Evolutionary conservation across 1,140 invertebrate species (phyloP).

Genomic region (Drosophila suzukii): DNA sequence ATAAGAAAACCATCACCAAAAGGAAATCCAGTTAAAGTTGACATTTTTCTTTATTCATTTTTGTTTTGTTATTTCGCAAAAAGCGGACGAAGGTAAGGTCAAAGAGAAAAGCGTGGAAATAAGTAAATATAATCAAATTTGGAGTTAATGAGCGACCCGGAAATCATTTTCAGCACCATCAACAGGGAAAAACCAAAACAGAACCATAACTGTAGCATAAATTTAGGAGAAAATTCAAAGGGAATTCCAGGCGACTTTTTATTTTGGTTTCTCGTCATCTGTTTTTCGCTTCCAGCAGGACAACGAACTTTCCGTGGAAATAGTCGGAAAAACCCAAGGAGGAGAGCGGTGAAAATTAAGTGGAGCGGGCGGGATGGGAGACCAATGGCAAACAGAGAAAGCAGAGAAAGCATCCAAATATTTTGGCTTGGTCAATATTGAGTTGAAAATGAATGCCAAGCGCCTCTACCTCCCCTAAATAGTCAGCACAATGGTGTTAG

Average conservation of each 20-base stretch:
- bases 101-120: conserved; percentile 11
- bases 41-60: not conserved
- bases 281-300: conserved; percentile 18
- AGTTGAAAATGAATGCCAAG: conserved; percentile 47
- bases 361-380: not conserved
- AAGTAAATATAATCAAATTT: conserved; percentile 74
- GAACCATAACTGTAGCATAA: conserved; percentile 32
- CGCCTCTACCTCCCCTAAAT: conserved; percentile 21
- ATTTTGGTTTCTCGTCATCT: conserved; percentile 13
- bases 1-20: not conserved
- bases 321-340: conserved; percentile 2
- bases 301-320: conserved; percentile 30
- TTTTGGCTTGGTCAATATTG: conserved; percentile 46
- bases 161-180: conserved; percentile 61
- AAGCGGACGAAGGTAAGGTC: not conserved
- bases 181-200: conserved; percentile 37
- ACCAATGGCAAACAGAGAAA: conserved; percentile 18
- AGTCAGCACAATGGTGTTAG: conserved; percentile 38
- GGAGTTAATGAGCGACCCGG: conserved; percentile 69
- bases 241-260: conserved; percentile 22
- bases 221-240: conserved; percentile 1
- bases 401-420: conserved; percentile 27
- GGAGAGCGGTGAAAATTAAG: not conserved
- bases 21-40: not conserved
- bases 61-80: not conserved